phyloP scores from a whole-genome alignment of 2,113 vertebrate genomes.

The Pseudopipra pipra region DNA sequence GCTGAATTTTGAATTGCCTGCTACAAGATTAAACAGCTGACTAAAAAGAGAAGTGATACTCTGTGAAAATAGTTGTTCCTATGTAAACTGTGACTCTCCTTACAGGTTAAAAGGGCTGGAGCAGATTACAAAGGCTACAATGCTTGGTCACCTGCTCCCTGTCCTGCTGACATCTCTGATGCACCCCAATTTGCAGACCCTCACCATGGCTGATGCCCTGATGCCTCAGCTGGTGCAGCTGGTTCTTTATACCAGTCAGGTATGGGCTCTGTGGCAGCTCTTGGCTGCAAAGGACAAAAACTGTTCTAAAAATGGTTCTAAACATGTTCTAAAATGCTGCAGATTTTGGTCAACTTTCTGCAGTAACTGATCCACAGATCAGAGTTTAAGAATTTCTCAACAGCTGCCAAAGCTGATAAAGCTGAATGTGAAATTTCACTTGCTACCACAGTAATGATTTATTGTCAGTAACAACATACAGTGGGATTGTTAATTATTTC shows the following conservation, averaged over 20 bases:
- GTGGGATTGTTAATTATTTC: not conserved
- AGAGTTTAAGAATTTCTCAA: not conserved
- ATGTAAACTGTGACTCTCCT: slow-evolving; percentile 10
- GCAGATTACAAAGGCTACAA: slow-evolving; percentile 95
- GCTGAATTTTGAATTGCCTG: not conserved
- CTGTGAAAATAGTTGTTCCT: not conserved
- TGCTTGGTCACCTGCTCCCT: slow-evolving; percentile 95
- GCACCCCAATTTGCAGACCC: slow-evolving; percentile 95
- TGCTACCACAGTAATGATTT: not conserved
- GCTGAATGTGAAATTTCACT: not conserved
- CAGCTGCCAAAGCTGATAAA: not conserved
- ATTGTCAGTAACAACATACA: not conserved
- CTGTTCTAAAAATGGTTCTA: not conserved
- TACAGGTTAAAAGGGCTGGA: slow-evolving; percentile 94
- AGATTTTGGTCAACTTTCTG: not conserved
- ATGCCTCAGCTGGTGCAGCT: slow-evolving; percentile 98
- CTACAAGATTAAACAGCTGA: not conserved
- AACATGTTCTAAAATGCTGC: not conserved
- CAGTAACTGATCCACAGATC: not conserved
- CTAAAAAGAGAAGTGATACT: not conserved
- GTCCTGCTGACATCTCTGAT: slow-evolving; percentile 94
- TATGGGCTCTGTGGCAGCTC: slow-evolving; percentile 14
- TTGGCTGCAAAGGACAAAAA: not conserved
- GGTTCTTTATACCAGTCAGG: slow-evolving; percentile 98
- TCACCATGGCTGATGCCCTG: slow-evolving; percentile 92